A percentile compares a stretch with the other conserved stretches of the same genome.
Evolutionary conservation across 2,113 vertebrate genomes (phyloP).

Genomic region (Peromyscus leucopus): DNA sequence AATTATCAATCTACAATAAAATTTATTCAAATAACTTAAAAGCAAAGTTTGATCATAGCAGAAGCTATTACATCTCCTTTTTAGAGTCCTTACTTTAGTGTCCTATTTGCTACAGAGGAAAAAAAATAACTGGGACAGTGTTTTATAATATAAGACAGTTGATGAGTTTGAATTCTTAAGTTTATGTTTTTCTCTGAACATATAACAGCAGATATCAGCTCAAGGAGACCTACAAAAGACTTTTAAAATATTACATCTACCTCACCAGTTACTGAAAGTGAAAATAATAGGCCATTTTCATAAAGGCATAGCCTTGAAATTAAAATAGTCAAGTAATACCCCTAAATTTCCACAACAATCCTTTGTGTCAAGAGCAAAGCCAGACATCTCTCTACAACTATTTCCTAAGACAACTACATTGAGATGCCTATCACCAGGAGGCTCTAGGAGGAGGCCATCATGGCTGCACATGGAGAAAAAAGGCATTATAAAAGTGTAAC

Average conservation of each 20-base stretch:
- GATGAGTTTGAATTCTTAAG: slow-evolving; percentile 65
- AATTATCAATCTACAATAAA: slow-evolving; percentile 31
- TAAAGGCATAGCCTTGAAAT: slow-evolving; percentile 60
- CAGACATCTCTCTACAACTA: slow-evolving; percentile 55
- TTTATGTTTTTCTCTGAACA: slow-evolving; percentile 62
- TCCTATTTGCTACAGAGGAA: slow-evolving; percentile 9
- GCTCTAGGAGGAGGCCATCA: slow-evolving; percentile 7
- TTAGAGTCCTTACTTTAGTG: not conserved
- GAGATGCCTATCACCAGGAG: slow-evolving; percentile 44
- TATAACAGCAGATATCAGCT: slow-evolving; percentile 51
- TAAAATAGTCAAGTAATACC: slow-evolving; percentile 49
- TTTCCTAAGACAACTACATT: slow-evolving; percentile 4
- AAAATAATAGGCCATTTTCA: slow-evolving; percentile 69
- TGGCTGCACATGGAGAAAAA: not conserved
- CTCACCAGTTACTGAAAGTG: slow-evolving; percentile 57
- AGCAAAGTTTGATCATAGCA: slow-evolving; percentile 84
- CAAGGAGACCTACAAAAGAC: not conserved
- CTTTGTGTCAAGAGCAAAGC: slow-evolving; percentile 61
- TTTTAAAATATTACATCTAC: slow-evolving; percentile 34
- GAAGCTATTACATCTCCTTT: slow-evolving; percentile 85
- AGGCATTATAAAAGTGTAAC: not conserved
- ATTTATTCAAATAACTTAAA: slow-evolving; percentile 75
- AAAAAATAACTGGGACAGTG: slow-evolving; percentile 15
- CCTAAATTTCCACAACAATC: not conserved
- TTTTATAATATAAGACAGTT: slow-evolving; percentile 45